These are phyloP conservation scores for Malthinus seriepunctatus DNA, from an alignment of 2,888 invertebrate genomes.

Conservation along the genomic window DNA sequence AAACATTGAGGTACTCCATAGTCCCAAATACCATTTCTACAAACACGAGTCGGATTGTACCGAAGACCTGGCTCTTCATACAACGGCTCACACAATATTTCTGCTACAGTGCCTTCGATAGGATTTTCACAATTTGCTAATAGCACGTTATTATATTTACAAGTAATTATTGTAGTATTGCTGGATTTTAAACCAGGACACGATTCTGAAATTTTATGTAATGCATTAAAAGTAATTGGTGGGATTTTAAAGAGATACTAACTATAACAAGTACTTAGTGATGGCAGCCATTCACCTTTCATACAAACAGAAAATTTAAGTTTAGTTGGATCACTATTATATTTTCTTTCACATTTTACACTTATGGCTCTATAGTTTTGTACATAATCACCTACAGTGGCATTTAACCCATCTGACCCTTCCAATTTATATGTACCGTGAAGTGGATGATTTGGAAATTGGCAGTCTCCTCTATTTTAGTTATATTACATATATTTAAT, in stretches of 20 bases:
- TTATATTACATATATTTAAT: no score
- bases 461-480: background rate
- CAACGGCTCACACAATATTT: background rate
- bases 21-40: background rate
- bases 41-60: background rate
- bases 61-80: background rate
- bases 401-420: background rate
- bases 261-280: background rate
- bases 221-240: no score
- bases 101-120: background rate
- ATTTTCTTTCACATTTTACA: conserved; percentile 25
- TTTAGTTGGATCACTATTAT: background rate
- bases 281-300: background rate
- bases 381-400: conserved; percentile 28
- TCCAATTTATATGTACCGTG: conserved; percentile 36
- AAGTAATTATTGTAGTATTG: background rate
- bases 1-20: background rate
- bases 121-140: background rate
- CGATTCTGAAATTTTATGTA: background rate
- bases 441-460: conserved; percentile 37
- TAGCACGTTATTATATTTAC: background rate
- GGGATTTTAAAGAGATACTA: background rate
- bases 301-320: background rate
- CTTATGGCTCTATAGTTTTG: conserved; percentile 25
- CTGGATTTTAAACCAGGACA: background rate